phyloP scores from a whole-genome alignment of 1,140 invertebrate genomes.

The Drosophila paulistorum region DNA sequence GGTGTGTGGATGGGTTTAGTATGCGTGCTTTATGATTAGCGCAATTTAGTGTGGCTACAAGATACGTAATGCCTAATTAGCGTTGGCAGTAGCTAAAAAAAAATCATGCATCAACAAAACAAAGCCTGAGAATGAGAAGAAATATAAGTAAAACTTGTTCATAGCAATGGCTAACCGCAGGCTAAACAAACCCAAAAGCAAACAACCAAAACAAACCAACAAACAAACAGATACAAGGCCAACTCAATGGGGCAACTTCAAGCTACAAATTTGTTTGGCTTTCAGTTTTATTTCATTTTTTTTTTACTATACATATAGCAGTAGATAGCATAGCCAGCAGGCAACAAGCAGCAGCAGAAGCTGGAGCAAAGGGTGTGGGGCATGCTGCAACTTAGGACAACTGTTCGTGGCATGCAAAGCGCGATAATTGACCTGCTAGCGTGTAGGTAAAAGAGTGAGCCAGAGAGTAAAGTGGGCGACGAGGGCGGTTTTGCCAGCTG shows the following conservation, averaged over 20 bases:
- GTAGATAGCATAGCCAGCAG: slow-evolving; percentile 26
- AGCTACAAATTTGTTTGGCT: slow-evolving; percentile 74
- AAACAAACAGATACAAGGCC: slow-evolving; percentile 38
- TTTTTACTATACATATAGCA: slow-evolving; percentile 36
- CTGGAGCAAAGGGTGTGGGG: not conserved
- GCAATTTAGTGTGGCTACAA: slow-evolving; percentile 62
- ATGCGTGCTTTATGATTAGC: slow-evolving; percentile 63
- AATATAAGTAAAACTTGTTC: slow-evolving; percentile 54
- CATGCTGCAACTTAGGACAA: slow-evolving; percentile 31
- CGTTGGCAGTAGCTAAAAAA: slow-evolving; percentile 26
- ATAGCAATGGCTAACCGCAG: slow-evolving; percentile 68
- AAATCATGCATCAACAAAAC: not conserved
- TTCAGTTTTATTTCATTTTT: slow-evolving; percentile 35
- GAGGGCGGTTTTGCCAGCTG: not conserved
- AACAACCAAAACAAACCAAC: slow-evolving; percentile 13
- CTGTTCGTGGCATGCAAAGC: slow-evolving; percentile 70
- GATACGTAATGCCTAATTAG: slow-evolving; percentile 73
- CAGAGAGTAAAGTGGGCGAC: slow-evolving; percentile 27
- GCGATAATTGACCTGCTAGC: slow-evolving; percentile 72
- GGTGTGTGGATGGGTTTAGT: slow-evolving; percentile 1
- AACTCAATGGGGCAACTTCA: slow-evolving; percentile 69
- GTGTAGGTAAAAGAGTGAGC: slow-evolving; percentile 23
- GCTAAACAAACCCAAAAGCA: slow-evolving; percentile 47
- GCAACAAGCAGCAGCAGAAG: slow-evolving; percentile 3
- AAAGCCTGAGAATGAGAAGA: not conserved